Percentiles rank a stretch among this genome's conserved stretches.
Evolutionary conservation across 2,797 vertebrate species (phyloP).

Genomic region (Notamacropus eugenii): DNA sequence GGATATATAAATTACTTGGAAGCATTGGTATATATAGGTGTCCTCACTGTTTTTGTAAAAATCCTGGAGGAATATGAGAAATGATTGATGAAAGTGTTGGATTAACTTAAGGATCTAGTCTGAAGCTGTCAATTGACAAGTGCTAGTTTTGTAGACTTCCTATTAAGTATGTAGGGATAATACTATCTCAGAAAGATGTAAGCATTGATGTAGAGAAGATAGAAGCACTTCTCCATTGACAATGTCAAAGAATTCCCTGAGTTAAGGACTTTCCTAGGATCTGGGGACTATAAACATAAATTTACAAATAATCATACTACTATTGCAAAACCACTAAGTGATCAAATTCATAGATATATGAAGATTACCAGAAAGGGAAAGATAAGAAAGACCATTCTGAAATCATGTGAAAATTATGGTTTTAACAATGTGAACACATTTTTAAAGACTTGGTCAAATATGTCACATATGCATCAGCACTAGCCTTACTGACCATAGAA

Average conservation of each 20-base stretch:
- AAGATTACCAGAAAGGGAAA: background rate
- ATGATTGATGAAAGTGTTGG: background rate
- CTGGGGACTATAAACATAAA: background rate
- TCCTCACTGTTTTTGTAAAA: background rate
- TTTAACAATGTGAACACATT: background rate
- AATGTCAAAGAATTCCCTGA: background rate
- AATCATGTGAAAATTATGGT: background rate
- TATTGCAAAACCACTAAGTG: background rate
- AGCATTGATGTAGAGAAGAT: no score
- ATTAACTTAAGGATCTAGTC: background rate
- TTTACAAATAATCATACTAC: background rate
- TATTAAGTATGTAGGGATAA: background rate
- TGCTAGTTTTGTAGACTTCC: background rate
- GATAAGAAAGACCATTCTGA: background rate
- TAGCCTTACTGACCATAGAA: background rate
- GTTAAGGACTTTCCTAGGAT: background rate
- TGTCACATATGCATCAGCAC: background rate
- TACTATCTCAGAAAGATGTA: no score
- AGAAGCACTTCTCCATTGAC: background rate
- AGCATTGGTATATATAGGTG: background rate
- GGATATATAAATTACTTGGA: no score
- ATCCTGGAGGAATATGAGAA: background rate
- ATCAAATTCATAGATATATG: background rate
- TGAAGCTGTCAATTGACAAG: background rate
- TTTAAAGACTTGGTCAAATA: background rate